Evolutionary conservation across 2,888 invertebrate genomes (phyloP), one percentile per base, ranked within the genome.

Genomic region (Philhelius pedissequus): DNA sequence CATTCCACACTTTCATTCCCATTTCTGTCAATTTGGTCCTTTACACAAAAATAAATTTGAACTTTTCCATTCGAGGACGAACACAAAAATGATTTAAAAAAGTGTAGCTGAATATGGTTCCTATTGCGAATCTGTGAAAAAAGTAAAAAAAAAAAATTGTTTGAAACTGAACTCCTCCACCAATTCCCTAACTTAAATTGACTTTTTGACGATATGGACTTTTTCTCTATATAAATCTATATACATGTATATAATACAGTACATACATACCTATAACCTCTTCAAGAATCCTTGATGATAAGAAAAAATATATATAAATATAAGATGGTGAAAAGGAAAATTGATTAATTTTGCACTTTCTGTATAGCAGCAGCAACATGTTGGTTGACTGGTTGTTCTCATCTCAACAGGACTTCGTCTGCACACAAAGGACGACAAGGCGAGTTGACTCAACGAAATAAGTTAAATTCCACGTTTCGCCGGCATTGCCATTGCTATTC

Each of bases 121-220:
- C 52, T 27, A 38, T 60, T 69, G 54, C 62, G 54, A 11, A 69
- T 38, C 32, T 40, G 18, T 40, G 7, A 13, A 2, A n/a, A 20
- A n/a, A n/a, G n/a, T n/a, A n/a, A 58, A 8, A 18, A 32, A 70
- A 54, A 54, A 50, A 25, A 11, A 20, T 50, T n/a, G 52, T 52
- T 22, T 38, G 50, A 71, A 22, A 60, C 30, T 58, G 50, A 73
- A 74, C 76, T 76, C 60, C 71, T 48, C 68, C 77, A 56, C 52
- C 54, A 54, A 62, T 75, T 80, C 75, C 32, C 25, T 48, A 80
- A 80, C 80, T 84, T 84, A 75, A 84, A 84, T 84, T 84, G 79
- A 80, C 79, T 84, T 84, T 84, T 80, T 52, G 20, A 66, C 71
- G 52, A 68, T 75, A 75, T 76, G 56, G 71, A 68, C 45, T 35